Base-by-base conservation (phyloP, 2,113 vertebrate genomes). In the Melanotaenia duboulayi region DNA sequence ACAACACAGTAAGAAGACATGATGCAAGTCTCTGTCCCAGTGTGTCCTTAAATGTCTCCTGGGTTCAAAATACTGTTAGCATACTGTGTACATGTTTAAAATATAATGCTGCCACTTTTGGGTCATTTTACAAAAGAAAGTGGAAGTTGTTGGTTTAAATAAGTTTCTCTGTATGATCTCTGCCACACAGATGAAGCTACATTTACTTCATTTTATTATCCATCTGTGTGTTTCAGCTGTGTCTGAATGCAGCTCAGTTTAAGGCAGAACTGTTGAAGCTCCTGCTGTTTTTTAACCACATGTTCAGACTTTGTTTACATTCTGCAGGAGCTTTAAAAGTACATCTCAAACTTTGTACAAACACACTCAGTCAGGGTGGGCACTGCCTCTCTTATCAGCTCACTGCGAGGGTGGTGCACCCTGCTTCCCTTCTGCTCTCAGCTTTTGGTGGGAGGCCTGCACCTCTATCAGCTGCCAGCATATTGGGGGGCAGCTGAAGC, bases 391-490 rank as follows among this genome's bases (percentile, higher is more conserved):
- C 76, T 84, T 87, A 87, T 84, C 85, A 80, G 72, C 68, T 49
- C 10, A 2, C 7, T 0, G 11, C 1, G 63, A 78, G 62, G 65
- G 78, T 7, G 75, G 62, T 25, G 67, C 71, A 64, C 83, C 14
- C 74, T 24, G 40, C 55, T 35, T 11, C 28, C 37, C 49, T 51
- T 59, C 52, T 12, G 46, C 54, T 39, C 17, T 0, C 6, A 0
- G 2, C 13, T 20, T 7, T 0, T 12, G 76, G 57, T 67, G 71
- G 49, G 72, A 65, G 54, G 76, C 50, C 6, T 55, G 1, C 22
- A 3, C 20, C 79, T 80, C 63, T 86, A 86, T 86, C 84, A 83
- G 80, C 58, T 37, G 62, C 20, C 61, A 74, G 14, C 84, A 86
- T 40, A 85, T 85, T 67, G 67, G 70, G 55, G 35, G 13, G 56